Conservation (phyloP, 2,888 invertebrate species). For the Pachydiplax longipennis region DNA sequence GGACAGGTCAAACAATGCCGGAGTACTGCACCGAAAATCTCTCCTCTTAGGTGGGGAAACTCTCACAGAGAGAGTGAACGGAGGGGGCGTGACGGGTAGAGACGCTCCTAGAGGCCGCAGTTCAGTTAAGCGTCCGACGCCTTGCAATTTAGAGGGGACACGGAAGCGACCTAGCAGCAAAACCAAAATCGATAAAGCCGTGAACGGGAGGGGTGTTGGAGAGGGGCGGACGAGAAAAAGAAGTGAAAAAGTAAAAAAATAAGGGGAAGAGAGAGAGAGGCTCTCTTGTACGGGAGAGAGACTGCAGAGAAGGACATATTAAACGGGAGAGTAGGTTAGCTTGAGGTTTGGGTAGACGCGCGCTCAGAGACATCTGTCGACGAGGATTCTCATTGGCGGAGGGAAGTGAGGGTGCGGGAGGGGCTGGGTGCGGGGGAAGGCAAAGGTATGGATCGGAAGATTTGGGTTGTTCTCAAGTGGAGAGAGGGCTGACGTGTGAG, state of each 20-base stretch:
- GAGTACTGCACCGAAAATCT: not conserved
- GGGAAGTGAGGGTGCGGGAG: not conserved
- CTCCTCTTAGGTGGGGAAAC: not conserved
- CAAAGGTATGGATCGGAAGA: not conserved
- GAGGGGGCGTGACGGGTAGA: not conserved
- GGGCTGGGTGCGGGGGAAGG: not conserved
- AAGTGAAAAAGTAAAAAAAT: not conserved
- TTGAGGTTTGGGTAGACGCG: not conserved
- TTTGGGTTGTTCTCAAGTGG: not conserved
- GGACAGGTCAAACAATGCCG: not conserved
- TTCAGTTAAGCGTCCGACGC: not conserved
- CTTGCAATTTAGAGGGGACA: not conserved
- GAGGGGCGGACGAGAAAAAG: not conserved
- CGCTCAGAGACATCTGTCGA: slow-evolving; percentile 17
- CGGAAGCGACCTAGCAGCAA: not conserved
- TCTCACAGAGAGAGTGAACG: not conserved
- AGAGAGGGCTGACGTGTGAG: not conserved
- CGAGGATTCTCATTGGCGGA: slow-evolving; percentile 3
- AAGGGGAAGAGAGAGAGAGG: not conserved
- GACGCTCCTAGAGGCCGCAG: not conserved
- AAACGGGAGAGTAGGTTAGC: not conserved
- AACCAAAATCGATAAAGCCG: not conserved
- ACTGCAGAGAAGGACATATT: not conserved
- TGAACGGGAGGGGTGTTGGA: not conserved
- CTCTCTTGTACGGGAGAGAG: not conserved